Conservation (phyloP, 2,113 vertebrate genomes). For the Etheostoma spectabile region DNA sequence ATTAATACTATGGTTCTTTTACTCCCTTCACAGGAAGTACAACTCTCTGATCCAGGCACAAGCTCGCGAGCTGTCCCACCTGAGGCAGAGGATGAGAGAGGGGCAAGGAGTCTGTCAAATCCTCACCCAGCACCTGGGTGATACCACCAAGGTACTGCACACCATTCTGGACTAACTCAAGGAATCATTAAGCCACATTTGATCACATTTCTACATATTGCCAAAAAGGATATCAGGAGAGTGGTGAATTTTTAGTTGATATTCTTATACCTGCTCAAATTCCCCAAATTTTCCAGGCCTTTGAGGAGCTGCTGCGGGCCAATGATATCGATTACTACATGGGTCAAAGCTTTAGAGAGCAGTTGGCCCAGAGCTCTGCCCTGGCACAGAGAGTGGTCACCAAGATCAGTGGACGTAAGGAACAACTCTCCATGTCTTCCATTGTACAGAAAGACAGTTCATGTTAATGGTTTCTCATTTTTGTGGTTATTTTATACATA, state of each 20-base stretch:
- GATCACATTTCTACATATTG: not conserved
- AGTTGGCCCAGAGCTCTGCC: conserved; percentile 89
- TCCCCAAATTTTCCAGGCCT: conserved; percentile 75
- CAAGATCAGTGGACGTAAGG: conserved; percentile 91
- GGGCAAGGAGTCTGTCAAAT: conserved; percentile 88
- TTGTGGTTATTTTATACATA: not conserved
- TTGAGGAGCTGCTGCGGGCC: conserved; percentile 93
- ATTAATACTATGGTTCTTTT: not conserved
- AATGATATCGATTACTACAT: conserved; percentile 96
- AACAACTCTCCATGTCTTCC: not conserved
- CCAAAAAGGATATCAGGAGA: not conserved
- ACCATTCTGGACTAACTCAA: not conserved
- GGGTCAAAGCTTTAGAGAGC: conserved; percentile 94
- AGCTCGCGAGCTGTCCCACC: conserved; percentile 94
- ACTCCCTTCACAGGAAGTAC: conserved; percentile 87
- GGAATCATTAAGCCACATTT: not conserved
- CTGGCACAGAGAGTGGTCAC: conserved; percentile 87
- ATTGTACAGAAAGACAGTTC: not conserved
- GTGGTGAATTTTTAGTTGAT: not conserved
- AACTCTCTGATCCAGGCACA: conserved; percentile 95
- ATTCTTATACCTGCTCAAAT: not conserved
- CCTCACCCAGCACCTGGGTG: conserved; percentile 90
- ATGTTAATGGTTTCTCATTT: not conserved
- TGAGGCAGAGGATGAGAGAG: conserved; percentile 92
- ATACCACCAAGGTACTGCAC: conserved; percentile 84